These are phyloP conservation scores for Enchytraeus crypticus DNA, from an alignment of 2,888 invertebrate genomes.

Conservation along the genomic window DNA sequence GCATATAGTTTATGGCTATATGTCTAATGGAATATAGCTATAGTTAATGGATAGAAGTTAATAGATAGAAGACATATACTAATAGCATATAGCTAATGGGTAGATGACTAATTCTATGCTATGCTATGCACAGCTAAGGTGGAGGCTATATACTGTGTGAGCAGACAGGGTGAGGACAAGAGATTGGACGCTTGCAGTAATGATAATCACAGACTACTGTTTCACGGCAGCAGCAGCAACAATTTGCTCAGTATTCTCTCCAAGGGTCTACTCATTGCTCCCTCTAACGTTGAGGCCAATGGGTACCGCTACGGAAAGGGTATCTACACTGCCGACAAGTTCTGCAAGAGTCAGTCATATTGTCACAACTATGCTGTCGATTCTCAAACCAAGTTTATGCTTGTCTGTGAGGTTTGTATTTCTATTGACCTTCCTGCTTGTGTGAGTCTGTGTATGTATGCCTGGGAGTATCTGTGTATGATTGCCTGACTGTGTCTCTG, in stretches of 20 bases:
- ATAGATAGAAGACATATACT: too few species aligned
- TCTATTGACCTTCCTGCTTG: neutral
- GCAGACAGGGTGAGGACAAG: slow-evolving; percentile 36
- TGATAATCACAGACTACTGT: slow-evolving; percentile 45
- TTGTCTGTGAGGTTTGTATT: slow-evolving; percentile 51
- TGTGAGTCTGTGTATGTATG: too few species aligned
- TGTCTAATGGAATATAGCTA: too few species aligned
- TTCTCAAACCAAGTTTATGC: slow-evolving; percentile 45
- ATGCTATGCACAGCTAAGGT: slow-evolving; percentile 28
- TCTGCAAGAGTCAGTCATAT: slow-evolving; percentile 50
- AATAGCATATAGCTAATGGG: too few species aligned
- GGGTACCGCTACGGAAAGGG: slow-evolving; percentile 52
- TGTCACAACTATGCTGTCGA: slow-evolving; percentile 39
- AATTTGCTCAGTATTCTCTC: slow-evolving; percentile 52
- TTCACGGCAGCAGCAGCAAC: slow-evolving; percentile 52
- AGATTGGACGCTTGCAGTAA: slow-evolving; percentile 25
- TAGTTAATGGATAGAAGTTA: too few species aligned
- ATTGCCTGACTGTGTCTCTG: too few species aligned
- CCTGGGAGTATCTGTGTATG: too few species aligned
- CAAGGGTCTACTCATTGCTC: slow-evolving; percentile 51
- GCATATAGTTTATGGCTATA: too few species aligned
- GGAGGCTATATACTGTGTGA: slow-evolving; percentile 40
- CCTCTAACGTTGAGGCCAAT: slow-evolving; percentile 46
- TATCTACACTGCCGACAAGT: slow-evolving; percentile 52
- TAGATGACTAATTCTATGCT: too few species aligned